Base-by-base conservation (phyloP, 2,113 vertebrate genomes). In the Oryzias woworae region DNA sequence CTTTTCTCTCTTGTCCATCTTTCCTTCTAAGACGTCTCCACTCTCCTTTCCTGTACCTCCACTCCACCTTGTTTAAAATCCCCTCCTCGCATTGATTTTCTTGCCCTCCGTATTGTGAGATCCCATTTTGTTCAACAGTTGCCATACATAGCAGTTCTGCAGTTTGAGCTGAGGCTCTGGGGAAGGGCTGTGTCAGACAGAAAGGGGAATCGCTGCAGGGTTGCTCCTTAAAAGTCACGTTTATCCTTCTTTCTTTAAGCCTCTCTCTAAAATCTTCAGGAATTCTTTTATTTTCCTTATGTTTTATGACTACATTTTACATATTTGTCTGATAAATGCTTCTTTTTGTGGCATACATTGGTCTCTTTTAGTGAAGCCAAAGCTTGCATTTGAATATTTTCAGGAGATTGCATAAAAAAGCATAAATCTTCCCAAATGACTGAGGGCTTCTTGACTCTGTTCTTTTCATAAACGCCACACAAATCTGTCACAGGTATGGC, bases 41-140 rank as follows among this genome's bases (percentile, higher is more conserved):
- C 41, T 57, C 18, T 58, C 22, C 44, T 45, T 46, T 57, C 26
- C 43, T 44, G 3, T 12, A 44, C 66, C 58, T 66, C 31, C 24
- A 58, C 61, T 70, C 53, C 62, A 69, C 45, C 66, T 53, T 24
- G 69, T 80, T 75, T 53, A 47, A 74, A 72, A 71, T 54, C 58
- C 52, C 46, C 58, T 58, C 62, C 58, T 59, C 24, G 54, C 65
- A 82, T 88, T 48, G 71, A 84, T 86, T 80, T 81, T 78, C 60
- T 62, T 67, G 17, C 50, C 58, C 65, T 63, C 55, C 53, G 73
- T 58, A 71, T 71, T 80, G 48, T 43, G 65, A 80, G 81, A 77
- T 75, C 78, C 81, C 77, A 82, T 87, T 88, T 86, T 81, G 81
- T 72, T 86, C 79, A 85, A 80, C 81, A 83, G 79, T 85, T 87